phyloP scores from a whole-genome alignment of 2,888 invertebrate genomes.

The Standfussiana lucernea region DNA sequence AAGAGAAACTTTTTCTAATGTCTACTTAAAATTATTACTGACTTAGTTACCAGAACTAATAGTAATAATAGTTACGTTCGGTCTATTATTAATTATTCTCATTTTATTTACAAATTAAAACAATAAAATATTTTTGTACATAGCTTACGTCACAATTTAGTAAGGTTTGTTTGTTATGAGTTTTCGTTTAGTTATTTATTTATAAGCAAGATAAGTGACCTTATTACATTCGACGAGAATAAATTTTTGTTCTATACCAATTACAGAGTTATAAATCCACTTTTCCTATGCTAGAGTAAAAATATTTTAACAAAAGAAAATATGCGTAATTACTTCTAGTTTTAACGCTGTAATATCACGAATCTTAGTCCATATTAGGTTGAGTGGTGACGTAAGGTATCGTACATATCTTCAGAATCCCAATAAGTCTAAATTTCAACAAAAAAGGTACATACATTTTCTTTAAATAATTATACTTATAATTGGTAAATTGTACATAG shows the following conservation, averaged over 20 bases:
- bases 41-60: constrained; percentile 80
- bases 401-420: constrained; percentile 39
- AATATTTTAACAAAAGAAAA: constrained; percentile 25
- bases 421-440: constrained; percentile 30
- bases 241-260: neutral
- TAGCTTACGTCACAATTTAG: constrained; percentile 67
- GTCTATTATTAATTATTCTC: constrained; percentile 70
- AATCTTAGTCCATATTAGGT: constrained; percentile 54
- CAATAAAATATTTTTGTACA: constrained; percentile 58
- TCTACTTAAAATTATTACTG: constrained; percentile 86
- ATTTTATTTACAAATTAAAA: constrained; percentile 74
- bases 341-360: constrained; percentile 58
- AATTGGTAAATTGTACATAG: constrained; percentile 43
- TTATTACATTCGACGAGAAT: neutral
- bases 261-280: constrained; percentile 21
- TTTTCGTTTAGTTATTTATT: constrained; percentile 34
- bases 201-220: constrained; percentile 33
- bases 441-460: constrained; percentile 29
- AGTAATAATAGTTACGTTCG: constrained; percentile 77
- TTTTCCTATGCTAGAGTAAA: constrained; percentile 43
- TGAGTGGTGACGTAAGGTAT: constrained; percentile 66
- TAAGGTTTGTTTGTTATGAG: constrained; percentile 13
- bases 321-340: constrained; percentile 49
- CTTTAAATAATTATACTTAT: constrained; percentile 48
- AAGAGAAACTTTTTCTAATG: constrained; percentile 85